Conservation (phyloP, 2,888 invertebrate genomes). For the Platycheirus albimanus region DNA sequence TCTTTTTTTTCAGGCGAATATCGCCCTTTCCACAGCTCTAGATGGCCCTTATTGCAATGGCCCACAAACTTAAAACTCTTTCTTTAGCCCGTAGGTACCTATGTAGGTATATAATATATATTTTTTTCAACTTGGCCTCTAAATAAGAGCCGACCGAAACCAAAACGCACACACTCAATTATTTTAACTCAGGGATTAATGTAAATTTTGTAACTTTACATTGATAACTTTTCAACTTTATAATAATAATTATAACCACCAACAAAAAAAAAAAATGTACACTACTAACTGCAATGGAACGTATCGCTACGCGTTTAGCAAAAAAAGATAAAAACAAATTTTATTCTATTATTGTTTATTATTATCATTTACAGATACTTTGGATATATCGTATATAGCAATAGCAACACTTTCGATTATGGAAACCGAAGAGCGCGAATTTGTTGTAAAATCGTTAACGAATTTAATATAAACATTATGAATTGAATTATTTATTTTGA, state of each 20-base stretch:
- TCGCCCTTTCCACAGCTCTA: constrained; percentile 38
- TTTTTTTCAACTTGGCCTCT: too few species aligned
- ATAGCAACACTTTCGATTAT: constrained; percentile 45
- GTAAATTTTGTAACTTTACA: constrained; percentile 18
- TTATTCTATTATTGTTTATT: constrained; percentile 1
- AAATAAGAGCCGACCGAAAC: too few species aligned
- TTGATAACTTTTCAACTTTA: too few species aligned
- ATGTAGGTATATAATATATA: too few species aligned
- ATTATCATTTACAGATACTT: constrained; percentile 28
- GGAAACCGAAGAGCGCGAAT: constrained; percentile 51
- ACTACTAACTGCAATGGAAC: neutral
- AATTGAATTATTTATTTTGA: constrained; percentile 20
- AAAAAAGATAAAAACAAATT: constrained; percentile 8
- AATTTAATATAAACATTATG: constrained; percentile 41
- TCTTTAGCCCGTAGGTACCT: too few species aligned
- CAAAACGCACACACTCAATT: constrained; percentile 30
- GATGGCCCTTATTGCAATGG: constrained; percentile 26
- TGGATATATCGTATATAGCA: neutral
- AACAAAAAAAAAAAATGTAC: neutral
- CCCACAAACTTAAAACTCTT: too few species aligned
- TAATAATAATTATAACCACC: too few species aligned
- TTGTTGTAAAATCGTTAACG: constrained; percentile 31
- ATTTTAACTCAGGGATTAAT: constrained; percentile 18
- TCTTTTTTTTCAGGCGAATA: constrained; percentile 30
- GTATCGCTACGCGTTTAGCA: neutral